These are phyloP conservation scores for Hemistola chrysoprasaria DNA, from an alignment of 2,888 invertebrate genomes.

Conservation along the genomic window DNA sequence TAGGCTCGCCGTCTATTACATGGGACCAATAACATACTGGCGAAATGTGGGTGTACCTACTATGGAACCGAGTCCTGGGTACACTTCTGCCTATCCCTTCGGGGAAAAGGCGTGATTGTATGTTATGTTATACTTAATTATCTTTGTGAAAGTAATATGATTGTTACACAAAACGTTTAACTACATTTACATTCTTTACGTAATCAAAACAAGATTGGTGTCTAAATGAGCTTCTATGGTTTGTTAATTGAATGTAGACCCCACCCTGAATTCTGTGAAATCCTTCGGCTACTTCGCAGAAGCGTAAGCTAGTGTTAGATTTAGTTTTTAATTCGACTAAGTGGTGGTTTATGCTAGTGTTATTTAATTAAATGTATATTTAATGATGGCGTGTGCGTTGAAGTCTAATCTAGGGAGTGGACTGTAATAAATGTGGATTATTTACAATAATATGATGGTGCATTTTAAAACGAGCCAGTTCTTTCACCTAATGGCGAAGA, in stretches of 20 bases:
- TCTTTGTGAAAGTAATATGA: too few relatives aligned
- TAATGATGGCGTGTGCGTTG: constrained; percentile 13
- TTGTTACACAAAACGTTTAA: neutral
- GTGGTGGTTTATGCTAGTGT: constrained; percentile 41
- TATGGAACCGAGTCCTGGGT: too few relatives aligned
- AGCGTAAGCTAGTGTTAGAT: constrained; percentile 39
- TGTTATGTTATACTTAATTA: too few relatives aligned
- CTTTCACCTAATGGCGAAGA: constrained; percentile 1
- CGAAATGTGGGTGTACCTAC: too few relatives aligned
- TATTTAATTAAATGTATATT: constrained; percentile 45
- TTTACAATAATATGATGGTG: constrained; percentile 9
- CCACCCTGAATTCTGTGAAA: constrained; percentile 36
- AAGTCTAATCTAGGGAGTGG: constrained; percentile 20
- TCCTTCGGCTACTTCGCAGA: constrained; percentile 52
- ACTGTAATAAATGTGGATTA: constrained; percentile 30
- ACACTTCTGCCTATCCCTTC: too few relatives aligned
- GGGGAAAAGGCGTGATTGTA: too few relatives aligned
- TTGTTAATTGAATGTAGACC: constrained; percentile 47
- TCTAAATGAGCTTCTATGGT: constrained; percentile 32
- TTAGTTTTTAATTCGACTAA: constrained; percentile 62
- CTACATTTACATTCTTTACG: constrained; percentile 4
- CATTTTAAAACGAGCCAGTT: constrained; percentile 10
- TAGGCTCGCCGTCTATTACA: too few relatives aligned
- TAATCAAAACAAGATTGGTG: constrained; percentile 24
- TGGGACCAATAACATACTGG: too few relatives aligned